phyloP scores from a whole-genome alignment of 2,888 invertebrate species.

The Deilephila elpenor region DNA sequence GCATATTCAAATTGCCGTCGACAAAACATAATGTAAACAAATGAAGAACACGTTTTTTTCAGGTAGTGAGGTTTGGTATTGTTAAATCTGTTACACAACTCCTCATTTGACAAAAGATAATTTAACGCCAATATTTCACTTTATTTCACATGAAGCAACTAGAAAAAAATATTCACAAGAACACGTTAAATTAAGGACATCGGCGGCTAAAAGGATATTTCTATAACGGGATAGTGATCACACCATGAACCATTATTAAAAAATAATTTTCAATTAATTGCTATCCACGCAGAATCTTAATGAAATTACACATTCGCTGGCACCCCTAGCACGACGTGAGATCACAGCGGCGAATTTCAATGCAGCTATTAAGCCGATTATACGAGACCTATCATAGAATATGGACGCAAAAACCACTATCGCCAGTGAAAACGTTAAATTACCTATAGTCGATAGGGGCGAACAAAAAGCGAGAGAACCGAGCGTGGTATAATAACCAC shows the following conservation, averaged over 20 bases:
- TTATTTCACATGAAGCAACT: no score
- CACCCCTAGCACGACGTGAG: slow-evolving; percentile 22
- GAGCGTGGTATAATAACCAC: neutral
- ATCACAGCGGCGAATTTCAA: slow-evolving; percentile 39
- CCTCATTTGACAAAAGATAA: no score
- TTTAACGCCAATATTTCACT: no score
- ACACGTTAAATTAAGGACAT: no score
- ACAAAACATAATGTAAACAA: no score
- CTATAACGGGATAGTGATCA: no score
- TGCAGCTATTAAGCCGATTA: slow-evolving; percentile 26
- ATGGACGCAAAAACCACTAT: slow-evolving; percentile 25
- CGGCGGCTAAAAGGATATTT: no score
- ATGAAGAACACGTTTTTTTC: no score
- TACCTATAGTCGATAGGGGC: neutral
- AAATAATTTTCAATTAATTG: neutral
- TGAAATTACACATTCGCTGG: neutral
- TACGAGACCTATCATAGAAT: slow-evolving; percentile 25
- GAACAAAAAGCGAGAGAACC: slow-evolving; percentile 9
- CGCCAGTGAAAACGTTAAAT: slow-evolving; percentile 28
- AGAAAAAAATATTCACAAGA: no score
- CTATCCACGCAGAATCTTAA: neutral
- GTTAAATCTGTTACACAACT: no score
- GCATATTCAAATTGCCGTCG: no score
- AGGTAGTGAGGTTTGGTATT: no score
- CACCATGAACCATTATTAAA: neutral